Percentiles rank a stretch among this genome's conserved stretches.
Conservation (phyloP, 2,113 vertebrate species). For the Phrynosoma blainvillii region DNA sequence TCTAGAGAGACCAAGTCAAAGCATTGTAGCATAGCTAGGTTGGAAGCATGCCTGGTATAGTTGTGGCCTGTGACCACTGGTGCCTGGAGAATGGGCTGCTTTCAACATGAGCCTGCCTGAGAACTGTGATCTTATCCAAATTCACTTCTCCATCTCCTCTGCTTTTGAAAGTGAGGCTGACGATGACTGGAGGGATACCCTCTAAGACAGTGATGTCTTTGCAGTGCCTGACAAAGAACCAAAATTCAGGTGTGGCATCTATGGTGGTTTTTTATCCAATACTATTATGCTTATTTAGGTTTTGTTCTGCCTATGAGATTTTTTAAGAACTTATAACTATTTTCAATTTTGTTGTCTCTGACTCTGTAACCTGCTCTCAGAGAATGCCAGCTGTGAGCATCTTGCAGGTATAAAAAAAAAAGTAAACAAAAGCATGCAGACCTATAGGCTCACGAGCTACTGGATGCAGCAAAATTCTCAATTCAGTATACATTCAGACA, state of each 20-base stretch:
- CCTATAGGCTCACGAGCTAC: neutral
- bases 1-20: slow-evolving; percentile 61
- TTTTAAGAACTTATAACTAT: too few species aligned
- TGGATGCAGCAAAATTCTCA: neutral
- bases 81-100: neutral
- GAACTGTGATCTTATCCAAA: too few species aligned
- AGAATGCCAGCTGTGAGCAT: too few species aligned
- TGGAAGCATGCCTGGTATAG: accelerated
- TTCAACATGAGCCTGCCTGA: too few species aligned
- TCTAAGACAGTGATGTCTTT: neutral
- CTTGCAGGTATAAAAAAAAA: too few species aligned
- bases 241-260: neutral
- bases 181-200: neutral
- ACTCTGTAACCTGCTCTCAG: too few species aligned
- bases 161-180: neutral
- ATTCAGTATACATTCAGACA: neutral
- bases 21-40: accelerated
- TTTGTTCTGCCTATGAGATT: neutral
- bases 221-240: neutral
- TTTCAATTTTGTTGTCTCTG: neutral
- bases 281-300: neutral
- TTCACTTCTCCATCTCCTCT: neutral
- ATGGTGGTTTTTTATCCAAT: neutral
- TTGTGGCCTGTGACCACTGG: neutral
- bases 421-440: neutral